Conservation (phyloP, 2,888 invertebrate species). For the Caenorhabditis sp. region DNA sequence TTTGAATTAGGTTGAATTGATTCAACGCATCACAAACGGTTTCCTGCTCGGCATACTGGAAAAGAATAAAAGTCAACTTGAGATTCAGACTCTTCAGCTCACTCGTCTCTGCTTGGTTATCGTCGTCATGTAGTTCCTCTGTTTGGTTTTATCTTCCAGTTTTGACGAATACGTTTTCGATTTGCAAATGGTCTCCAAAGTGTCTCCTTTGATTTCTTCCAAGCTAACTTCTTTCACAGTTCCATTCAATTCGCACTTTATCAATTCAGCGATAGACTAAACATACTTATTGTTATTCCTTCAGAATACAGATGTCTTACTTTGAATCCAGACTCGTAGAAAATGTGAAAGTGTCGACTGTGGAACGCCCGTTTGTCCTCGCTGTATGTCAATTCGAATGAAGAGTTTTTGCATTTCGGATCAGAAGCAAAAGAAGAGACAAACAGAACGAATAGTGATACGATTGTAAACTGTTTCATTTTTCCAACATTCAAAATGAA, state of each 20-base stretch:
- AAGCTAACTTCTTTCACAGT: slow-evolving; percentile 40
- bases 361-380: slow-evolving; percentile 43
- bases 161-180: slow-evolving; percentile 11
- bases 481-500: not conserved
- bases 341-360: slow-evolving; percentile 38
- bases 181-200: slow-evolving; percentile 18
- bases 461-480: slow-evolving; percentile 28
- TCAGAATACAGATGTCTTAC: not conserved
- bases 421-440: slow-evolving; percentile 2
- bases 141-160: slow-evolving; percentile 20
- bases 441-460: slow-evolving; percentile 12
- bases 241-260: slow-evolving; percentile 10
- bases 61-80: not conserved
- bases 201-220: slow-evolving; percentile 15
- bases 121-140: slow-evolving; percentile 45
- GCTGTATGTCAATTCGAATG: slow-evolving; percentile 25
- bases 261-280: slow-evolving; percentile 30
- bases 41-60: slow-evolving; percentile 14
- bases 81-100: not conserved
- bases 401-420: slow-evolving; percentile 10
- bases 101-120: slow-evolving; percentile 26
- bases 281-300: not conserved
- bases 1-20: slow-evolving; percentile 47
- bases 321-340: slow-evolving; percentile 28
- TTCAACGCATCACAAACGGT: slow-evolving; percentile 24